A percentile compares a stretch with the other conserved stretches of the same genome.
These are phyloP conservation scores for Spilarctia lutea DNA, from an alignment of 2,888 invertebrate species.

Conservation along the genomic window DNA sequence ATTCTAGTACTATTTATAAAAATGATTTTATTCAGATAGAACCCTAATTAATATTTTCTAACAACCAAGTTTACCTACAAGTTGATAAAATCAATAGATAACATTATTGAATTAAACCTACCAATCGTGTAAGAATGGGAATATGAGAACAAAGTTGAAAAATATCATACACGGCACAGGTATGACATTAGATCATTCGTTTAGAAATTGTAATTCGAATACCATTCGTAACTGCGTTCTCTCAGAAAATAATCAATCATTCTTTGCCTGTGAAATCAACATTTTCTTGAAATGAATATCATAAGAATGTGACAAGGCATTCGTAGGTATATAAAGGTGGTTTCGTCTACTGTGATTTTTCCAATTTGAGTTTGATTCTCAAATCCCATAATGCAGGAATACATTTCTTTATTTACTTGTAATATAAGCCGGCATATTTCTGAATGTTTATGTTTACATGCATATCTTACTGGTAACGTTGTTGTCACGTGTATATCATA, in stretches of 20 bases:
- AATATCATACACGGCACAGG: not conserved
- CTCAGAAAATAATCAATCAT: not conserved
- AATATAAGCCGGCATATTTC: conserved; percentile 1
- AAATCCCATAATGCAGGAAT: not conserved
- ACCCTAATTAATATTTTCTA: not conserved
- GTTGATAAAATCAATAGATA: not conserved
- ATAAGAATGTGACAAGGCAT: not conserved
- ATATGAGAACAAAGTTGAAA: not conserved
- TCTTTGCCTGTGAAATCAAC: not conserved
- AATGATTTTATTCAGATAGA: not conserved
- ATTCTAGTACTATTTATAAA: not conserved
- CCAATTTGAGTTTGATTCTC: not conserved
- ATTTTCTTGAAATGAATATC: not conserved
- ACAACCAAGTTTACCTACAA: not conserved
- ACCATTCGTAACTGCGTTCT: not conserved
- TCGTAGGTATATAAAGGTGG: not conserved
- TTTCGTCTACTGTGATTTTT: not conserved
- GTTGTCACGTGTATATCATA: not conserved
- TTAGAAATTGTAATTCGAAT: not conserved
- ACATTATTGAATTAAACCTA: not conserved
- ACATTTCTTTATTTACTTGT: not conserved
- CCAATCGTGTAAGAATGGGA: not conserved
- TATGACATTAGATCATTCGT: not conserved
- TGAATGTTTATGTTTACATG: conserved; percentile 1
- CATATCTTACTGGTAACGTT: not conserved